These are phyloP conservation scores for Mergus octosetaceus DNA, from an alignment of 2,797 vertebrate species.

Conservation along the genomic window DNA sequence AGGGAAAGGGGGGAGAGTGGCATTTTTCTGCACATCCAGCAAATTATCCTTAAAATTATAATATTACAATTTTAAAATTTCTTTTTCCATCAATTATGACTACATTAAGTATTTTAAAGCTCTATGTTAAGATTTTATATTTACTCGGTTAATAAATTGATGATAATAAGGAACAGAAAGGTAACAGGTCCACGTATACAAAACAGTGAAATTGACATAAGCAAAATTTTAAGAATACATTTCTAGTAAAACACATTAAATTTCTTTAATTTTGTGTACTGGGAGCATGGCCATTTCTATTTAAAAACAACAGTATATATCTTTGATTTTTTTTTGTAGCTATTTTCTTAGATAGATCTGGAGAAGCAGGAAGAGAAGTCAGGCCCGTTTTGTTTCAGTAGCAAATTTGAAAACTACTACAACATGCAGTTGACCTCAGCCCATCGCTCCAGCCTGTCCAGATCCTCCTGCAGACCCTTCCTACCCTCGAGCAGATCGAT, in stretches of 20 bases:
- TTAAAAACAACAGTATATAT: neutral
- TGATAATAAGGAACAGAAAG: neutral
- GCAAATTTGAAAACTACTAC: neutral
- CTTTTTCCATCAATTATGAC: neutral
- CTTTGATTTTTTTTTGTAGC: neutral
- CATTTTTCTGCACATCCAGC: neutral
- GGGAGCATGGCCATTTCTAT: neutral
- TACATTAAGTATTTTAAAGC: neutral
- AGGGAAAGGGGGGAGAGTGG: rapidly evolving
- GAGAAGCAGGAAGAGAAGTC: neutral
- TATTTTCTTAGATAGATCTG: neutral
- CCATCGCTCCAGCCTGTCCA: no score
- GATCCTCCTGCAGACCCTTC: no score
- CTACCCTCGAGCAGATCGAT: no score
- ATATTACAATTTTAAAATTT: neutral
- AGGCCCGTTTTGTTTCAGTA: neutral
- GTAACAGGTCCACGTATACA: neutral
- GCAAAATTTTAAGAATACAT: neutral
- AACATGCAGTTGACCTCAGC: no score
- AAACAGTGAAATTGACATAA: neutral
- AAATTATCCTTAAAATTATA: neutral
- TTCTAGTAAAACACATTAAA: neutral
- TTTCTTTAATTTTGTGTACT: neutral
- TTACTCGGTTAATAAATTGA: neutral
- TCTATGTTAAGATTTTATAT: neutral